These are phyloP conservation scores for Mormyrus hasselquistii DNA, from an alignment of 2,797 vertebrate species.

Conservation along the genomic window DNA sequence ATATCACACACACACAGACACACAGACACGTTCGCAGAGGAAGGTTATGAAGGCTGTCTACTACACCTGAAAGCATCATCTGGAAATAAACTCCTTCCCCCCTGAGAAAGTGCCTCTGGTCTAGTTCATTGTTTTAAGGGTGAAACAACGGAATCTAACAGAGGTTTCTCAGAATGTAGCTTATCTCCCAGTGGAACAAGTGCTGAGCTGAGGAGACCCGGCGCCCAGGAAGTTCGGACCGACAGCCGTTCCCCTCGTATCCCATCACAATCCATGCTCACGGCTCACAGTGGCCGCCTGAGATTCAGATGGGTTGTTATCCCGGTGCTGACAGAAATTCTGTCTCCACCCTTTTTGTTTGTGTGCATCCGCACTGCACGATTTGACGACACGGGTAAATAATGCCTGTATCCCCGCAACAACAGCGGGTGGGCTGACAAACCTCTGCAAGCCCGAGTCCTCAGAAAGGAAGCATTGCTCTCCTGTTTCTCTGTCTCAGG, in stretches of 20 bases:
- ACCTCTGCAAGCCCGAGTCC: background rate
- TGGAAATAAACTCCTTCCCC: background rate
- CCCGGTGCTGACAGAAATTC: slow-evolving; percentile 13
- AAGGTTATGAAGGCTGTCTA: background rate
- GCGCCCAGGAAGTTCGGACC: background rate
- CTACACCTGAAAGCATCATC: background rate
- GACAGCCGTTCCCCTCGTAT: background rate
- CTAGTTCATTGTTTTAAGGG: background rate
- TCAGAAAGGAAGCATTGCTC: background rate
- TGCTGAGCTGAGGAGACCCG: background rate
- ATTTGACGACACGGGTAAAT: background rate
- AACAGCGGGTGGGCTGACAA: background rate
- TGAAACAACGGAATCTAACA: background rate
- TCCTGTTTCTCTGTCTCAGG: background rate
- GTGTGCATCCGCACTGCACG: background rate
- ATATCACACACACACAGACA: background rate
- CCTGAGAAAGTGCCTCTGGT: background rate
- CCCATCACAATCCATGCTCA: background rate
- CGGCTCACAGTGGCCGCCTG: background rate
- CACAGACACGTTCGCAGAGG: background rate
- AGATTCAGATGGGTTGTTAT: slow-evolving; percentile 5
- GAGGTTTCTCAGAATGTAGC: background rate
- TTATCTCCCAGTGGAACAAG: background rate
- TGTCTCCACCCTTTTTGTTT: background rate
- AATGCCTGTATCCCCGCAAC: background rate